Base-by-base conservation (phyloP, 2,113 vertebrate species). In the Thermophis baileyi region DNA sequence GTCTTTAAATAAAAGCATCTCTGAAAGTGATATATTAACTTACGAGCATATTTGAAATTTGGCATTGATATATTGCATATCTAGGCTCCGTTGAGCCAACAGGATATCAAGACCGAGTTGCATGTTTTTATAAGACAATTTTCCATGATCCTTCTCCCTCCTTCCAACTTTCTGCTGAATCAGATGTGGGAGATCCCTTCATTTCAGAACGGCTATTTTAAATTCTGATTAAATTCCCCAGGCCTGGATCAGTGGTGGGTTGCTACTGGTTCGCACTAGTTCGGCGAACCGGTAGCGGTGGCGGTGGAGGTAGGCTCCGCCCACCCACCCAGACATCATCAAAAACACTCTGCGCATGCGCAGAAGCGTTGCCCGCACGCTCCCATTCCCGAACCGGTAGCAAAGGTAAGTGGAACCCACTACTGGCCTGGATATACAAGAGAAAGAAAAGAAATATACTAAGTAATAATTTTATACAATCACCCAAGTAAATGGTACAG, bases 61-160 rank as follows among this genome's bases (percentile, higher is more conserved):
- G 2, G 40, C 18, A 95, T 89, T 90, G 87, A 91, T 93, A 88
- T 85, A 94, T 14, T 22, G 25, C 60, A 89, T 94, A 93, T 94
- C 94, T 89, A 94, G 94, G 87, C 93, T 49, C 4, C 90, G 81
- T 74, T 7, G 7, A 88, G 40, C 44, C 95, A 94, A 95, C 63
- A 86, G 89, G 81, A 88, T 53, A 93, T 96, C 94, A 93, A 93
- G 92, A 30, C 88, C 57, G 40, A n/a, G 6, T 69, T 95, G 89
- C 60, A 95, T 93, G 81, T 85, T 94, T 94, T 92, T 92, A 89
- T 12, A 18, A 94, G 90, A 44, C 94, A 95, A 96, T 93, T 88
- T 89, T 89, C 94, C 10, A 0, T 1, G 93, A 94, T 11, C 30
- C 94, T 91, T 91, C 22, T 10, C 25, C 94, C 91, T 92, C 27